phyloP scores from a whole-genome alignment of 2,113 vertebrate species.

The Agelaius phoeniceus region DNA sequence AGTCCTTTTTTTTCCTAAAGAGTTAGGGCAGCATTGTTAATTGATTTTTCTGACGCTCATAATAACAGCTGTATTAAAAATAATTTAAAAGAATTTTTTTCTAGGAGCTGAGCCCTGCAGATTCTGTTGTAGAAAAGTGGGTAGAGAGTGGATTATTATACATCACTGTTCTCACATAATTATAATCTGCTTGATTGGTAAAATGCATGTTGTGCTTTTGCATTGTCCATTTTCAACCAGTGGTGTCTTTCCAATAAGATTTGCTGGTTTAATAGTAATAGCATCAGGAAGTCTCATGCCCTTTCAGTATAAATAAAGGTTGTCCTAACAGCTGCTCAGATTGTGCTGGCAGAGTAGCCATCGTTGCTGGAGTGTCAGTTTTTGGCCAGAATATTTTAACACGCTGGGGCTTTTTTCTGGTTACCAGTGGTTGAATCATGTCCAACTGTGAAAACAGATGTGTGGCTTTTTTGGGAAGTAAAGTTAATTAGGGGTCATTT shows the following conservation, averaged over 20 bases:
- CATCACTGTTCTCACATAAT: not conserved
- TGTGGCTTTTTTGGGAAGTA: slow-evolving; percentile 44
- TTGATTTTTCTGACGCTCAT: slow-evolving; percentile 66
- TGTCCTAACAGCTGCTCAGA: slow-evolving; percentile 45
- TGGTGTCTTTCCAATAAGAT: not conserved
- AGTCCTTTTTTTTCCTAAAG: slow-evolving; percentile 18
- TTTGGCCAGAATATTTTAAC: slow-evolving; percentile 37
- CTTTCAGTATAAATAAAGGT: slow-evolving; percentile 35
- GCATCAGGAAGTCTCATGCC: not conserved
- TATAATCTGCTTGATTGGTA: slow-evolving; percentile 35
- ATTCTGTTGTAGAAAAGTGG: slow-evolving; percentile 9
- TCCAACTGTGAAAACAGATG: slow-evolving; percentile 62
- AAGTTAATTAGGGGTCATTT: slow-evolving; percentile 7
- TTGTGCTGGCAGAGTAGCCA: not conserved
- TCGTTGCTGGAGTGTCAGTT: slow-evolving; percentile 27
- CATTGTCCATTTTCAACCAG: slow-evolving; percentile 6
- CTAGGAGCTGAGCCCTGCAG: slow-evolving; percentile 32
- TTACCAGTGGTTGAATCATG: slow-evolving; percentile 38
- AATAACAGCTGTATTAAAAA: slow-evolving; percentile 64
- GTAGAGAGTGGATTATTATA: slow-evolving; percentile 44
- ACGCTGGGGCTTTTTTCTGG: slow-evolving; percentile 11
- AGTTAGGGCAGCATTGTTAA: slow-evolving; percentile 66
- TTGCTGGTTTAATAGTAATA: not conserved
- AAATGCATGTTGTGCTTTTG: not conserved
- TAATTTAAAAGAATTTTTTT: slow-evolving; percentile 36